These are phyloP conservation scores for Melanchra persicariae DNA, from an alignment of 2,888 invertebrate species.

Conservation along the genomic window DNA sequence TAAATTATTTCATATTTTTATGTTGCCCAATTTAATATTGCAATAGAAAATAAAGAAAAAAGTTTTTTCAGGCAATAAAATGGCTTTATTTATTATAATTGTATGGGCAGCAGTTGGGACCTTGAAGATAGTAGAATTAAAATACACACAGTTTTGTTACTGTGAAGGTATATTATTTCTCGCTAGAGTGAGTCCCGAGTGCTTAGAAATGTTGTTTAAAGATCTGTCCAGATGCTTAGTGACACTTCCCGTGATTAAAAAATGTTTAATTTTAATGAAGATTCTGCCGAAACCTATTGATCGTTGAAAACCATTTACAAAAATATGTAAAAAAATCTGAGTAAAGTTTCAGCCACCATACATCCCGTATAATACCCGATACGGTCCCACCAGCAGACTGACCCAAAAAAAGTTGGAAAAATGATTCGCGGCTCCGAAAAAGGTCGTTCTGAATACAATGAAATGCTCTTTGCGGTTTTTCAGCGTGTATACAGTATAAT, in stretches of 20 bases:
- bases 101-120: not conserved
- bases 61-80: slow-evolving; percentile 1
- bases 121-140: not conserved
- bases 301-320: not conserved
- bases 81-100: slow-evolving; percentile 8
- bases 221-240: too few relatives aligned
- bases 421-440: slow-evolving; percentile 71
- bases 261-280: too few relatives aligned
- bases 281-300: not conserved
- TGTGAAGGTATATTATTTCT: not conserved
- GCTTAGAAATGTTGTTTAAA: too few relatives aligned
- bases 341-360: slow-evolving; percentile 26
- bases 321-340: slow-evolving; percentile 4
- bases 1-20: slow-evolving; percentile 41
- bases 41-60: slow-evolving; percentile 10
- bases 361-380: slow-evolving; percentile 30
- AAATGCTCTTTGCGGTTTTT: slow-evolving; percentile 77
- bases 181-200: too few relatives aligned
- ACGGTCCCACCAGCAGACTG: slow-evolving; percentile 62
- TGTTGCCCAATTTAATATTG: slow-evolving; percentile 14
- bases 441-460: slow-evolving; percentile 72
- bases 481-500: slow-evolving; percentile 51
- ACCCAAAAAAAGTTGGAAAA: slow-evolving; percentile 72
- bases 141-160: not conserved
- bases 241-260: too few relatives aligned